Evolutionary conservation across 2,888 invertebrate species (phyloP).

Genomic region (Microplitis deprimator): DNA sequence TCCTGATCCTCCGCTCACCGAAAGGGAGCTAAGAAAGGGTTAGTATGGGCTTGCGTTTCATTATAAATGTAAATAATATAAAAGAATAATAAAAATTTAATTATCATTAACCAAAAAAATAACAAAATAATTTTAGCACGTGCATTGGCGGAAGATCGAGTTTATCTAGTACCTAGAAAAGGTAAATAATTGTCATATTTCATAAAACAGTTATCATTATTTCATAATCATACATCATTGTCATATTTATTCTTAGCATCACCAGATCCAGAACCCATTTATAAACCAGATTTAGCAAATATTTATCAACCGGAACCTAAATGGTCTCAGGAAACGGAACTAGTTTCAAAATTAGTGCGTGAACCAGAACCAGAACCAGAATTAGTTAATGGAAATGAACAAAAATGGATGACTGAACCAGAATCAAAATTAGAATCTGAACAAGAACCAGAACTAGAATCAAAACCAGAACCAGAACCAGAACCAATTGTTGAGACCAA

Average conservation of each 20-base stretch:
- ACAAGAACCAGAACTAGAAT: conserved; percentile 42
- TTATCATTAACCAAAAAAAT: conserved; percentile 19
- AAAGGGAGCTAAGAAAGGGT: conserved; percentile 67
- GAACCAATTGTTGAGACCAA: conserved; percentile 47
- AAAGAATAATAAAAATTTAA: background rate
- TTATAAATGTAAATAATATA: conserved; percentile 9
- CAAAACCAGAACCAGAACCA: conserved; percentile 45
- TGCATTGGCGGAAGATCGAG: conserved; percentile 56
- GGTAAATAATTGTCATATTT: conserved; percentile 38
- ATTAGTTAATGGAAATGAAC: too few species aligned
- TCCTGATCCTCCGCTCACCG: conserved; percentile 62
- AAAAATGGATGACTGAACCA: background rate
- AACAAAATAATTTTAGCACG: conserved; percentile 61
- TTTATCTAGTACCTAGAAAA: conserved; percentile 39
- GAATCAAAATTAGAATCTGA: conserved; percentile 38
- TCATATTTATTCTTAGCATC: conserved; percentile 34
- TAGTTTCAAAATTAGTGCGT: conserved; percentile 33
- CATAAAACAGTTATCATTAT: background rate
- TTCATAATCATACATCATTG: background rate
- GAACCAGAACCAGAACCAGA: conserved; percentile 46
- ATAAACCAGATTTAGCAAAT: conserved; percentile 41
- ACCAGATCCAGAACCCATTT: conserved; percentile 41
- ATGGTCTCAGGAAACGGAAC: conserved; percentile 18
- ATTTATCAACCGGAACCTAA: conserved; percentile 34
- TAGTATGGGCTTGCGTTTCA: conserved; percentile 53